Conservation (phyloP, 1,140 invertebrate genomes). For the Ladona fulva region DNA sequence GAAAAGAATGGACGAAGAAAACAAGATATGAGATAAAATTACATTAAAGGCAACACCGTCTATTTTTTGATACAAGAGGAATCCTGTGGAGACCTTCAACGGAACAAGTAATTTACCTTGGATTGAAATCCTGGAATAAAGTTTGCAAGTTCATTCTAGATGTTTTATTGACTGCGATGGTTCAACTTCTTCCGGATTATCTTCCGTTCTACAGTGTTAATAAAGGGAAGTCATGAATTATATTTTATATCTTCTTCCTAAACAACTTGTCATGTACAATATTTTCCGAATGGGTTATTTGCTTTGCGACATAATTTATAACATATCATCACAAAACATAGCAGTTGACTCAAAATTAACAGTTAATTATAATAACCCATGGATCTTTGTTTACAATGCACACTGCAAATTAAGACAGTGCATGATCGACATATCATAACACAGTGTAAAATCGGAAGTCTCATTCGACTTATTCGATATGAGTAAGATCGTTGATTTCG, state of each 20-base stretch:
- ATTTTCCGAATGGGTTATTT: no score
- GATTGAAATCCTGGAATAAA: constrained; percentile 86
- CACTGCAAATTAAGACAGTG: no score
- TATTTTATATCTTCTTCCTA: not conserved
- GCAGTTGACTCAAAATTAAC: no score
- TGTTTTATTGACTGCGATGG: not conserved
- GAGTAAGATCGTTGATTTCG: no score
- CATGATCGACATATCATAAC: no score
- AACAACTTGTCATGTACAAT: not conserved
- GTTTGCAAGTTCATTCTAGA: constrained; percentile 73
- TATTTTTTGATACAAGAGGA: constrained; percentile 12
- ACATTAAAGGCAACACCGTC: constrained; percentile 12
- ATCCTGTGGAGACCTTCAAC: constrained; percentile 22
- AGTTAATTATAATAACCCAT: no score
- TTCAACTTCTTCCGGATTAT: no score
- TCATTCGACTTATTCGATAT: no score
- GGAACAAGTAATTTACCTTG: constrained; percentile 50
- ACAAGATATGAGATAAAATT: constrained; percentile 12
- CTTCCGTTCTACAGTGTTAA: not conserved
- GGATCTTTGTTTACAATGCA: no score
- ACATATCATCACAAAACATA: no score
- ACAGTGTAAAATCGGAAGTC: no score
- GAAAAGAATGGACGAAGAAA: not conserved
- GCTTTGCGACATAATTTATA: no score
- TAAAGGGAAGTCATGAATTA: not conserved